These are phyloP conservation scores for Mnemiopsis leidyi DNA, from an alignment of 37 sponge, comb jelly and placozoan species.

Conservation along the genomic window DNA sequence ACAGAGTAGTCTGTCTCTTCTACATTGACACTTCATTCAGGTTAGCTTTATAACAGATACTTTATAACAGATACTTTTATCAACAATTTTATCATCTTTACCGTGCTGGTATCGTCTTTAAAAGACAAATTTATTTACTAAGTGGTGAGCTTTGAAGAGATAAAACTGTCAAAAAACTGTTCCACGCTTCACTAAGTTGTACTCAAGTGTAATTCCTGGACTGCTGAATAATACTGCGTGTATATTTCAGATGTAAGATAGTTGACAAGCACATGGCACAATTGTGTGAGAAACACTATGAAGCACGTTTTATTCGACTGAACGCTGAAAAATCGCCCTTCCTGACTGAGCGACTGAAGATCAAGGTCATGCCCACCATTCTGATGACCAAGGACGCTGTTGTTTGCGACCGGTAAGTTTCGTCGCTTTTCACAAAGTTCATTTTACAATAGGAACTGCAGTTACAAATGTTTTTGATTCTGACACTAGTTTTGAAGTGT, in stretches of 20 bases:
- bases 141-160: no score
- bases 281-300: constrained; percentile 89
- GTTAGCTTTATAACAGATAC: neutral
- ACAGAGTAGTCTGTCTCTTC: constrained; percentile 90
- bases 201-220: no score
- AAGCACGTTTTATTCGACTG: constrained; percentile 88
- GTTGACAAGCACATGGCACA: constrained; percentile 92
- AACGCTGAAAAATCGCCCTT: constrained; percentile 93
- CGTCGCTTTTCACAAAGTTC: neutral
- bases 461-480: no score
- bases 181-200: no score
- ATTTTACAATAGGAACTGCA: neutral
- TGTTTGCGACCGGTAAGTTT: constrained; percentile 72
- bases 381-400: constrained; percentile 74
- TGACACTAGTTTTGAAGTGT: no score
- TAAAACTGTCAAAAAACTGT: no score
- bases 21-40: constrained; percentile 79
- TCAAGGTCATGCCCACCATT: constrained; percentile 92
- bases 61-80: no score
- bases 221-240: no score
- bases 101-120: no score
- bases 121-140: no score
- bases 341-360: constrained; percentile 82
- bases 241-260: constrained; percentile 94
- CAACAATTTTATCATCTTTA: no score